These are phyloP conservation scores for Xestia rhomboidea DNA, from an alignment of 2,888 invertebrate species.

Conservation along the genomic window DNA sequence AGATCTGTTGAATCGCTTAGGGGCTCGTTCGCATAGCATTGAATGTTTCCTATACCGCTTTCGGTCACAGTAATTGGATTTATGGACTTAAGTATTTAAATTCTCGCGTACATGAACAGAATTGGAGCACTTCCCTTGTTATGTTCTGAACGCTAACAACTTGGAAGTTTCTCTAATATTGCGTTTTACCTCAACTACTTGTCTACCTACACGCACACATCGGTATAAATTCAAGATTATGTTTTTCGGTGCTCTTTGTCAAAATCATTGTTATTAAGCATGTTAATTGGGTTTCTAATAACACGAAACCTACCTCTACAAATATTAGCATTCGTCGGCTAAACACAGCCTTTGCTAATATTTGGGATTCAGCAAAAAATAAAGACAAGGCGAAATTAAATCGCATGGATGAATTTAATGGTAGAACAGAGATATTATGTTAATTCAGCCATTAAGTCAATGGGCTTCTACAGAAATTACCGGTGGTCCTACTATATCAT, in stretches of 20 bases:
- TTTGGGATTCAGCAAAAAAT: constrained; percentile 62
- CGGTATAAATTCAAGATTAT: constrained; percentile 1
- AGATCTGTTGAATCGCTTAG: constrained; percentile 64
- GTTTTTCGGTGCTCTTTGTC: constrained; percentile 19
- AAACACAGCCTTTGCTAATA: constrained; percentile 61
- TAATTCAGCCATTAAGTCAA: constrained; percentile 80
- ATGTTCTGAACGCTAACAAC: constrained; percentile 55
- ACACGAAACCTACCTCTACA: constrained; percentile 43
- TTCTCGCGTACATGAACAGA: constrained; percentile 67
- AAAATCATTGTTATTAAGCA: constrained; percentile 48
- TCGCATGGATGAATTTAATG: constrained; percentile 73
- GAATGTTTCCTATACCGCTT: constrained; percentile 71
- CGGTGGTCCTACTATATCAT: constrained; percentile 78
- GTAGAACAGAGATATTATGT: constrained; percentile 79
- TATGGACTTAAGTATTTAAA: constrained; percentile 74
- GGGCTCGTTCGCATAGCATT: constrained; percentile 62
- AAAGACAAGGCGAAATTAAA: constrained; percentile 68
- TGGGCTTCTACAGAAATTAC: constrained; percentile 81
- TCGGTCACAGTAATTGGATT: constrained; percentile 78
- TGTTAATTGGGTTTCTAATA: constrained; percentile 51
- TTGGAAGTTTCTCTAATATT: constrained; percentile 58
- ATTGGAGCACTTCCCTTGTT: constrained; percentile 71
- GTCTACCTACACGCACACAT: constrained; percentile 2
- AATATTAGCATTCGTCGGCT: constrained; percentile 56
- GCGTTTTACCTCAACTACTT: constrained; percentile 21